Base-by-base conservation (phyloP, 2,797 vertebrate species). In the Hippocampus kuda region DNA sequence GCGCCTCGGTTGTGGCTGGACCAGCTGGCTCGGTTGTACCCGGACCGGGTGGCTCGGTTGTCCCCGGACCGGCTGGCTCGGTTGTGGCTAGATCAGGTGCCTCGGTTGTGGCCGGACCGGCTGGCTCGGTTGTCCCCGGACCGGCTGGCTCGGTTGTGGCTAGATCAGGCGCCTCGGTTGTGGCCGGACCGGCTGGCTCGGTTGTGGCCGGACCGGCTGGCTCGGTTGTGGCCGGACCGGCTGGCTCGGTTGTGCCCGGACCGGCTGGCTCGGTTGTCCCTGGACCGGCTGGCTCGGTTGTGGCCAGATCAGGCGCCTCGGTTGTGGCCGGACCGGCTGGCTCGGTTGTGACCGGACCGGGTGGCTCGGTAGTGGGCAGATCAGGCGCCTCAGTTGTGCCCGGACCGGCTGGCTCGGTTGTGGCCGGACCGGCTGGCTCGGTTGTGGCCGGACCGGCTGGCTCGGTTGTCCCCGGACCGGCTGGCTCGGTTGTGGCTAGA, bases 261-360 rank as follows among this genome's bases (percentile, higher is more conserved):
- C 2, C 26, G 1, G 24, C 11, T 5, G 12, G 7, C 13, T 27
- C 54, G 11, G 24, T 26, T 2, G 9, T 26, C 1, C 12, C 54
- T 4, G 24, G 4, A 5, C 10, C 11, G 7, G 22, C 22, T 2
- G 22, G 22, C 24, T 57, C 54, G 4, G 54, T 26, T 1, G n/a
- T 27, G 9, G 54, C 12, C n/a, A 24, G 7, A 10, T 0, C 26
- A 0, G 8, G 2, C 1, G 7, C 2, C 24, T 27, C 54, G 1
- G 54, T 13, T 1, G n/a, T 15, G 2, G 4, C n/a, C 1, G 24
- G 7, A 5, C 3, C 27, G 1, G 24, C 24, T 5, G 24, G n/a
- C 48, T 49, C 18, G 48, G 48, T 20, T 1, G 22, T n/a, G 7
- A 3, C 51, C 2, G 51, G 3, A 3, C 6, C n/a, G 0, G 8